A percentile compares a stretch with the other conserved stretches of the same genome.
These are phyloP conservation scores for Boleophthalmus pectinirostris DNA, from an alignment of 2,113 vertebrate genomes.

Conservation along the genomic window DNA sequence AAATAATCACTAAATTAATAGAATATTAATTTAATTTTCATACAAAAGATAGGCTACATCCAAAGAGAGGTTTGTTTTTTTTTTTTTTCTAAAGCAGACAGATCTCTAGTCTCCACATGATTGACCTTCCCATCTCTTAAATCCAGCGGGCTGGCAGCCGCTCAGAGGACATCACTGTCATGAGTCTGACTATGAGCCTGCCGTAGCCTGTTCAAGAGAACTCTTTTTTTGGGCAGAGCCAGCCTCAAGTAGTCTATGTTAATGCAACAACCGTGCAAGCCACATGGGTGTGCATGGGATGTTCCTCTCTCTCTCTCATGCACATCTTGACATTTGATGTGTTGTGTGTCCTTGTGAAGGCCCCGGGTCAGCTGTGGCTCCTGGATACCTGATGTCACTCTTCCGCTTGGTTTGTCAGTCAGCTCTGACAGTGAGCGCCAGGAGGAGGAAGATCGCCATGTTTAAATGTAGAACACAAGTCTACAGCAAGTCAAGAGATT, in stretches of 20 bases:
- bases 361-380: constrained; percentile 70
- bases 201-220: constrained; percentile 50
- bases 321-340: constrained; percentile 71
- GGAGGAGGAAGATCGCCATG: constrained; percentile 32
- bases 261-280: constrained; percentile 58
- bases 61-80: background rate
- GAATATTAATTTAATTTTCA: background rate
- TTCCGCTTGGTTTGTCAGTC: constrained; percentile 74
- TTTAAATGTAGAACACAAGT: constrained; percentile 30
- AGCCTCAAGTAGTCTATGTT: constrained; percentile 63
- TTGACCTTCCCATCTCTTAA: constrained; percentile 59
- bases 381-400: constrained; percentile 70
- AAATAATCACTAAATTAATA: background rate
- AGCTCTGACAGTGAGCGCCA: constrained; percentile 65
- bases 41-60: background rate
- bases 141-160: constrained; percentile 67
- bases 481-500: constrained; percentile 10
- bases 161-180: constrained; percentile 74
- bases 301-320: constrained; percentile 14
- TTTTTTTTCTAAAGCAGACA: constrained; percentile 48
- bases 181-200: constrained; percentile 64
- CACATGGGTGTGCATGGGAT: constrained; percentile 35
- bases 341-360: constrained; percentile 69
- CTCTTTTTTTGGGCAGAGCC: constrained; percentile 58
- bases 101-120: constrained; percentile 40